Percentiles rank a stretch among this genome's conserved stretches.
phyloP scores from a whole-genome alignment of 2,888 invertebrate species.

The Drosophila austrosaltans region DNA sequence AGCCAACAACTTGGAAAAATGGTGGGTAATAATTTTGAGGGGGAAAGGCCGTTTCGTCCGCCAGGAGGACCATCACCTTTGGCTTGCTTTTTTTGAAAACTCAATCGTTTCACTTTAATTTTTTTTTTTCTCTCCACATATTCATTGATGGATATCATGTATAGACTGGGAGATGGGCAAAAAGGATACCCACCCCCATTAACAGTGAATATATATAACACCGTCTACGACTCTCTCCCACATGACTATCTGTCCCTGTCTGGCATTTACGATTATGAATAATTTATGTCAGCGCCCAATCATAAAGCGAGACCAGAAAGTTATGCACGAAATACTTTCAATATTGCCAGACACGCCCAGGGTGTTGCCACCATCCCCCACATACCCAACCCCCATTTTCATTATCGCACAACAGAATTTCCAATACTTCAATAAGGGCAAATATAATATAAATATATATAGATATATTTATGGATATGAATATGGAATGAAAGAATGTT shows the following conservation, averaged over 20 bases:
- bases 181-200: slow-evolving; percentile 16
- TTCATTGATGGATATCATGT: slow-evolving; percentile 32
- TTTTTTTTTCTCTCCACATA: slow-evolving; percentile 15
- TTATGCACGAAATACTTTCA: slow-evolving; percentile 52
- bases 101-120: slow-evolving; percentile 30
- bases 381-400: not conserved
- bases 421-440: not conserved
- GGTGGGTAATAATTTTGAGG: slow-evolving; percentile 8
- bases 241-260: slow-evolving; percentile 43
- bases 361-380: slow-evolving; percentile 19
- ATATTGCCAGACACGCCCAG: slow-evolving; percentile 65
- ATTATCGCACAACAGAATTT: not conserved
- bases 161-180: slow-evolving; percentile 4
- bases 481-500: not conserved
- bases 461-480: not conserved
- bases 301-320: slow-evolving; percentile 64
- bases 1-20: slow-evolving; percentile 43
- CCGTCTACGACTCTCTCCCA: slow-evolving; percentile 20
- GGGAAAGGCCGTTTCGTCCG: slow-evolving; percentile 10
- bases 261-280: slow-evolving; percentile 67
- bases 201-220: slow-evolving; percentile 6
- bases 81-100: slow-evolving; percentile 36
- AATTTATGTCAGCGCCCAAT: slow-evolving; percentile 80
- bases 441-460: not conserved
- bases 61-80: not conserved